Conservation (phyloP, 2,888 invertebrate species). For the Zhuqinia jingwanae region DNA sequence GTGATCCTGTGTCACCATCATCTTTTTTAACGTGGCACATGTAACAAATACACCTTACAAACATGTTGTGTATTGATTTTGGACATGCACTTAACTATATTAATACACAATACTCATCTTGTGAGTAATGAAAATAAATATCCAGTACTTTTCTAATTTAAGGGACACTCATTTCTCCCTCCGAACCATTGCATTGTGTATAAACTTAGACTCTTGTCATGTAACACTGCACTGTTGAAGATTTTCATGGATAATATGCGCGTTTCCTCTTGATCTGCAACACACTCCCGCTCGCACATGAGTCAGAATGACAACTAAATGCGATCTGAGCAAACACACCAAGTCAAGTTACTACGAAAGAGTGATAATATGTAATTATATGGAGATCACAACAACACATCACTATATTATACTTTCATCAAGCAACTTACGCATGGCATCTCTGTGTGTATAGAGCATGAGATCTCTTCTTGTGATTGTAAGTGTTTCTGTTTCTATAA, state of each 20-base stretch:
- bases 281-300: constrained; percentile 56
- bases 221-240: neutral
- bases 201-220: neutral
- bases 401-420: neutral
- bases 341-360: constrained; percentile 39
- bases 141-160: too few species aligned
- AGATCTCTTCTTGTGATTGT: too few species aligned
- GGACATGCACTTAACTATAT: too few species aligned
- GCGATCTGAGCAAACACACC: constrained; percentile 9
- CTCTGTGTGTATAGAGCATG: too few species aligned
- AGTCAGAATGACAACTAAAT: constrained; percentile 67
- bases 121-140: neutral
- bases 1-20: neutral
- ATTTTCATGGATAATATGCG: neutral
- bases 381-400: neutral
- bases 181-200: neutral
- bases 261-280: constrained; percentile 2
- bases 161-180: neutral
- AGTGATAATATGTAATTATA: constrained; percentile 33
- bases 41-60: too few species aligned
- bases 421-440: too few species aligned
- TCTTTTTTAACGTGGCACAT: neutral
- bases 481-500: too few species aligned
- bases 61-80: too few species aligned
- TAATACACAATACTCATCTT: too few species aligned